phyloP scores from a whole-genome alignment of 2,113 vertebrate species.

The Proteles cristata region DNA sequence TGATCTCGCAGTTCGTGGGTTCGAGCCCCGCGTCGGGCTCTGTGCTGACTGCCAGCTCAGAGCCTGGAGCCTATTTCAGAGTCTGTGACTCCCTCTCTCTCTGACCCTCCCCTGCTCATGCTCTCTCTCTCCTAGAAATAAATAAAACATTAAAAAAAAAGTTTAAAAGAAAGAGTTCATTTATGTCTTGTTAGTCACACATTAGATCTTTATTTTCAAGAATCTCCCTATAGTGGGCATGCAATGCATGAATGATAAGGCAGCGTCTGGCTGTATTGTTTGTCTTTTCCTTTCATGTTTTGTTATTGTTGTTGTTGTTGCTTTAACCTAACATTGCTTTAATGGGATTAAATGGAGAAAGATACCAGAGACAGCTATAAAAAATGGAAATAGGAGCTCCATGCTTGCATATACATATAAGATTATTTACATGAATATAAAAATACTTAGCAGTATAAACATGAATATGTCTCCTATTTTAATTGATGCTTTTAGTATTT shows the following conservation, averaged over 20 bases:
- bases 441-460: neutral
- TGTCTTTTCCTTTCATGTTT: neutral
- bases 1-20: no score
- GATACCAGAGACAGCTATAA: neutral
- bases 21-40: no score
- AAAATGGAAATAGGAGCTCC: neutral
- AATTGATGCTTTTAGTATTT: neutral
- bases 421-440: neutral
- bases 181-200: neutral
- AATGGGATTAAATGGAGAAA: slow-evolving; percentile 12
- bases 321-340: neutral
- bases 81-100: no score
- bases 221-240: neutral
- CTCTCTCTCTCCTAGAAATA: no score
- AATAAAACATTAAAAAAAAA: no score
- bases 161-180: neutral
- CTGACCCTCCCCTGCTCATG: no score
- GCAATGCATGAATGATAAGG: neutral
- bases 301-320: neutral
- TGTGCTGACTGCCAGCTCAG: no score
- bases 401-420: neutral
- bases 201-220: neutral
- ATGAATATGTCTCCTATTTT: neutral
- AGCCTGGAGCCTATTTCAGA: no score
- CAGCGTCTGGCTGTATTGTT: neutral